phyloP scores from a whole-genome alignment of 2,797 vertebrate genomes.

The Rhabdophis nuchalis region DNA sequence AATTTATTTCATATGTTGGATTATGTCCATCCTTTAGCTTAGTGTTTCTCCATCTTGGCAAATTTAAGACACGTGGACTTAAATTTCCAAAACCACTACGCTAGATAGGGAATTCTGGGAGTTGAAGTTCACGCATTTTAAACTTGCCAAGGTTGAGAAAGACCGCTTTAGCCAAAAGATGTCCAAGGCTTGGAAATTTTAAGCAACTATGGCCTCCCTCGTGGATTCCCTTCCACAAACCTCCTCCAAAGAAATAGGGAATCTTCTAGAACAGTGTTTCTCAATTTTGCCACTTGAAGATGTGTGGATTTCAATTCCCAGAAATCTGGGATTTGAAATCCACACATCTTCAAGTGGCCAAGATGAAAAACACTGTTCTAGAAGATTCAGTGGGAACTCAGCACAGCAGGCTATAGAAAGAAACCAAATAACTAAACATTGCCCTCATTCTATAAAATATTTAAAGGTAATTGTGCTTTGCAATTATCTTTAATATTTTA shows the following conservation, averaged over 20 bases:
- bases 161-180: not conserved
- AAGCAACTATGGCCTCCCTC: not conserved
- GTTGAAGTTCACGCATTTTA: not conserved
- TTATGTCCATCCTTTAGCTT: not conserved
- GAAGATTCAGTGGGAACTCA: not conserved
- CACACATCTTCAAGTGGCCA: not conserved
- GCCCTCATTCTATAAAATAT: not conserved
- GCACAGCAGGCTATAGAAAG: not conserved
- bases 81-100: not conserved
- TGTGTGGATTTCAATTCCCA: not conserved
- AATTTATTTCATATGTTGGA: not conserved
- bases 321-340: not conserved
- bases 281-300: not conserved
- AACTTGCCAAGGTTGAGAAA: not conserved
- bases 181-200: not conserved
- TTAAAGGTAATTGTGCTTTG: not conserved
- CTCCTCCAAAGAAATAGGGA: not conserved
- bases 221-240: not conserved
- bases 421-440: not conserved
- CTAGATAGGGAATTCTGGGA: not conserved
- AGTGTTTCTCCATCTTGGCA: not conserved
- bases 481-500: slow-evolving; percentile 24
- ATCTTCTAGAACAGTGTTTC: not conserved
- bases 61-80: not conserved
- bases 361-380: not conserved